phyloP scores from a whole-genome alignment of 2,797 vertebrate species.

The Pangasius mekongensis region DNA sequence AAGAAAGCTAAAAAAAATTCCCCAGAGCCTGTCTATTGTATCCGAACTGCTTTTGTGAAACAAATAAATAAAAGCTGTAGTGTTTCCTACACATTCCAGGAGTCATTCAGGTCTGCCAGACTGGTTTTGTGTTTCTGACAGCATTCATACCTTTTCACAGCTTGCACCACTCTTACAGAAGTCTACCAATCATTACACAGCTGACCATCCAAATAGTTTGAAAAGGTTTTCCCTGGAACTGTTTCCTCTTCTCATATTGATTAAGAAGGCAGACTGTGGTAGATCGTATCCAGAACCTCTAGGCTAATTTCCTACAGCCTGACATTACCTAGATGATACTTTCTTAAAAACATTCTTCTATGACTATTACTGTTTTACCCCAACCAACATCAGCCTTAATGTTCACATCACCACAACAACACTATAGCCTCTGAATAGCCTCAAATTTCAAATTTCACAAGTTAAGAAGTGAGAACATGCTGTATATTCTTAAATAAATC shows the following conservation, averaged over 20 bases:
- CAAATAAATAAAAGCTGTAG: slow-evolving; percentile 67
- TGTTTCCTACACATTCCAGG: slow-evolving; percentile 72
- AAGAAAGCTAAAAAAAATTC: slow-evolving; percentile 64
- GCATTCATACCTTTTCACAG: slow-evolving; percentile 2
- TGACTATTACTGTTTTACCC: background rate
- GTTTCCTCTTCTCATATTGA: background rate
- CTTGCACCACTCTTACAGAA: background rate
- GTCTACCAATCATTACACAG: background rate
- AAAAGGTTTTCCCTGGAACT: background rate
- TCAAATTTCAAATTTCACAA: background rate
- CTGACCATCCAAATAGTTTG: background rate
- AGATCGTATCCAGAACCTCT: background rate
- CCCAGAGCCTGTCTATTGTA: slow-evolving; percentile 60
- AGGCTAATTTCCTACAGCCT: background rate
- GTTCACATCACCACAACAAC: background rate
- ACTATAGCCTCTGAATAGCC: background rate
- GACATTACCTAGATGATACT: background rate
- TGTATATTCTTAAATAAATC: background rate
- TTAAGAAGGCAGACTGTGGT: background rate
- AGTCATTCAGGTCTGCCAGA: slow-evolving; percentile 56
- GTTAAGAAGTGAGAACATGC: background rate
- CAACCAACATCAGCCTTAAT: background rate
- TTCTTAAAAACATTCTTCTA: background rate
- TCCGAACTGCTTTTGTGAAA: slow-evolving; percentile 67
- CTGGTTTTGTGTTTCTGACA: slow-evolving; percentile 56